Evolutionary conservation across 2,113 vertebrate genomes (phyloP), one percentile per base, ranked within the genome.

Genomic region (Holacanthus passer): DNA sequence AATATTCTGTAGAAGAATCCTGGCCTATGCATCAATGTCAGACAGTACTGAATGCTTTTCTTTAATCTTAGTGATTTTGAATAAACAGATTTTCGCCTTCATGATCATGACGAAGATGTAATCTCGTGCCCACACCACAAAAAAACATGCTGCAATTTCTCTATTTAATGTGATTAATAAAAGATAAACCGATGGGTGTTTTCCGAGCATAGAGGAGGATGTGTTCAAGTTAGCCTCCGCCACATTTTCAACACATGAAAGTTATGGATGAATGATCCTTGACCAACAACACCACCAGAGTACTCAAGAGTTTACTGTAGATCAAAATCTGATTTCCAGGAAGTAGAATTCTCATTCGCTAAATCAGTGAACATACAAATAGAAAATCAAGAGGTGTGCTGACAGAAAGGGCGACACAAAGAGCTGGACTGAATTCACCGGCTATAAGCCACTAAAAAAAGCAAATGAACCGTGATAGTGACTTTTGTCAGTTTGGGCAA

Each of bases 321-420:
- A 37, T 37, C 35, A 37, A 4, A 5, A 37, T 37, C 35, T 37
- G 35, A 4, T 37, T 8, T 37, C 9, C 39, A 41, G 39, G 9
- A 41, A 45, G 14, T 5, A 3, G 41, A 63, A 63, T 73, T 52
- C 8, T 59, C 31, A 74, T 20, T 16, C 50, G 14, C 45, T 29
- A 68, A 56, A 78, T 58, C 43, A 45, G 32, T 43, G 10, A 73
- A 55, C 56, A 78, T 39, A 41, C 20, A 63, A 56, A 76, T 71
- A n/a, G 56, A 43, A 71, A 60, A 62, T 19, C 27, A 59, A 73
- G 22, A 62, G 24, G 20, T 56, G 14, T 66, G 32, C 12, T 48
- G 39, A 37, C 17, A 69, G 48, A 17, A 27, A 16, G 16, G 27
- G 31, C n/a, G 29, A 53, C 32, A 41, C 47, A 39, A 20, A 53